Conservation (phyloP, 2,888 invertebrate species). For the Papilio gigon region DNA sequence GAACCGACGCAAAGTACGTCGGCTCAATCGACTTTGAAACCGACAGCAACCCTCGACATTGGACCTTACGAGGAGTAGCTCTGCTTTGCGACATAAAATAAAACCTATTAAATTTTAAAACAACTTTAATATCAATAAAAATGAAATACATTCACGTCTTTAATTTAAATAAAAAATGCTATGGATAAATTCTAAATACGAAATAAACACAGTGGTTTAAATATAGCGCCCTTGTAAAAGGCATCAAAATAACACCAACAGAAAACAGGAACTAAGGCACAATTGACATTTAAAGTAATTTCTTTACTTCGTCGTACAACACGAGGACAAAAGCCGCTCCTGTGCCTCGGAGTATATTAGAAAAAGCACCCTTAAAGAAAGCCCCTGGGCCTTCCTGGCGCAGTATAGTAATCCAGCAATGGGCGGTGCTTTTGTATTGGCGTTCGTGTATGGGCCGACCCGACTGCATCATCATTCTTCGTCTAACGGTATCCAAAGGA, state of each 20-base stretch:
- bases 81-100: conserved; percentile 97
- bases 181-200: conserved; percentile 9
- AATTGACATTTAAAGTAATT: conserved; percentile 70
- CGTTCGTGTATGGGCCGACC: conserved; percentile 89
- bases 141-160: conserved; percentile 11
- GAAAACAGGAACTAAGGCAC: background rate
- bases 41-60: conserved; percentile 95
- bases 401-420: conserved; percentile 93
- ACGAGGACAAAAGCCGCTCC: conserved; percentile 96
- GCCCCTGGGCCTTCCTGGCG: conserved; percentile 90
- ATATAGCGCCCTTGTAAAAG: conserved; percentile 15
- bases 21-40: conserved; percentile 97
- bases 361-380: conserved; percentile 98
- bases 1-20: conserved; percentile 97
- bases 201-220: conserved; percentile 11
- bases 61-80: conserved; percentile 98
- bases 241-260: conserved; percentile 1
- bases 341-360: conserved; percentile 95
- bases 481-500: conserved; percentile 96
- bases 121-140: conserved; percentile 14
- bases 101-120: conserved; percentile 47
- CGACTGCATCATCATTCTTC: conserved; percentile 99
- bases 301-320: conserved; percentile 93
- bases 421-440: conserved; percentile 93
- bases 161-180: conserved; percentile 5